phyloP scores from a whole-genome alignment of 2,888 invertebrate genomes.

The Drosophila bunnanda region DNA sequence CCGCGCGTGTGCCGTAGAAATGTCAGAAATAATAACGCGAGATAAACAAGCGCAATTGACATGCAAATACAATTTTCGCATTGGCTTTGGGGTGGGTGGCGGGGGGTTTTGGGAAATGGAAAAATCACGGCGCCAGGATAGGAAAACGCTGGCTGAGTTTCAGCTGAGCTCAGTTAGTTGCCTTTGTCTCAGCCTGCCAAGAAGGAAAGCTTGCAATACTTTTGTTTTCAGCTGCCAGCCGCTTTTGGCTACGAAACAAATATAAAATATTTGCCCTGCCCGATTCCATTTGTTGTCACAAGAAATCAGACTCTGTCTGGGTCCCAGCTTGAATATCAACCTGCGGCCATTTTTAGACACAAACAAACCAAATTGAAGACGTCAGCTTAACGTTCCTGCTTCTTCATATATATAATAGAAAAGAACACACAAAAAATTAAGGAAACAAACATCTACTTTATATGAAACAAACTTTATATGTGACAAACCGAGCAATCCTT shows the following conservation, averaged over 20 bases:
- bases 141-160: constrained; percentile 2
- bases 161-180: constrained; percentile 3
- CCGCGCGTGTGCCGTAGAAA: constrained; percentile 56
- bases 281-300: constrained; percentile 67
- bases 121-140: constrained; percentile 47
- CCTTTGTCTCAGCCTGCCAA: constrained; percentile 37
- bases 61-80: constrained; percentile 73
- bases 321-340: constrained; percentile 46
- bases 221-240: constrained; percentile 64
- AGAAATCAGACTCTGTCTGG: constrained; percentile 61
- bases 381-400: constrained; percentile 66
- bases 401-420: neutral
- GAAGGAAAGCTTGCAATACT: constrained; percentile 65
- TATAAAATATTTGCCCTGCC: constrained; percentile 72
- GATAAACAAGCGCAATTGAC: constrained; percentile 78
- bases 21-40: constrained; percentile 75
- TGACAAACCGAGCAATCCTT: neutral
- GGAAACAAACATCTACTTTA: neutral
- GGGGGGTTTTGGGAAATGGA: constrained; percentile 15
- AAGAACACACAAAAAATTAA: neutral
- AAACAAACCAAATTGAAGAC: constrained; percentile 72
- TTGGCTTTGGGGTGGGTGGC: constrained; percentile 14
- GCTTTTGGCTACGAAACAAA: constrained; percentile 64
- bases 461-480: neutral
- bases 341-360: constrained; percentile 63